These are phyloP conservation scores for Synergus gifuensis DNA, from an alignment of 2,888 invertebrate species.

Conservation along the genomic window DNA sequence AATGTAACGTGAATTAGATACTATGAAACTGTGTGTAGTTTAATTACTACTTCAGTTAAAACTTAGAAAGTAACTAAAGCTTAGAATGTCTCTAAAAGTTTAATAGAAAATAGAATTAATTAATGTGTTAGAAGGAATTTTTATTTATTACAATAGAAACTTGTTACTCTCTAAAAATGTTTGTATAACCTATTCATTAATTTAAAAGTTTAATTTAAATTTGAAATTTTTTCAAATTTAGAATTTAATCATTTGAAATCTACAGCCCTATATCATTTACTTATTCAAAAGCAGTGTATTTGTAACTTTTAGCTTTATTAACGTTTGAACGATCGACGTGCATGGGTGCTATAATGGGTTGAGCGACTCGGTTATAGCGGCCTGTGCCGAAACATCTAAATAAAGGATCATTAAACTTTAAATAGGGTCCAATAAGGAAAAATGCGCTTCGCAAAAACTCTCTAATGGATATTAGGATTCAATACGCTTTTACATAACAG, in stretches of 20 bases:
- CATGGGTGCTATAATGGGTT: background rate
- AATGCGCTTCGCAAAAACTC: background rate
- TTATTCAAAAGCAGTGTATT: slow-evolving; percentile 57
- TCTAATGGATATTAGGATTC: background rate
- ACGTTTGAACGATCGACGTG: slow-evolving; percentile 44
- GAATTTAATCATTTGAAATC: background rate
- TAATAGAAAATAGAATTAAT: too few species aligned
- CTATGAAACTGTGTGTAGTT: too few species aligned
- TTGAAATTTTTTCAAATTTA: background rate
- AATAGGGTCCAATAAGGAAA: background rate
- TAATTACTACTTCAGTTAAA: too few species aligned
- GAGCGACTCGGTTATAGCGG: background rate
- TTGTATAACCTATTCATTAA: background rate
- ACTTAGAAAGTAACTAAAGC: too few species aligned
- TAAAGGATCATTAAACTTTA: background rate
- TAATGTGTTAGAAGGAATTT: too few species aligned
- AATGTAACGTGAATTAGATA: too few species aligned
- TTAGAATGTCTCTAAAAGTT: too few species aligned
- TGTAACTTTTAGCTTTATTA: slow-evolving; percentile 55
- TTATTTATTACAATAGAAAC: too few species aligned
- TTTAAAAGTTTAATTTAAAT: background rate
- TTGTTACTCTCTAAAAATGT: too few species aligned
- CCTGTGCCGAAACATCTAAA: background rate
- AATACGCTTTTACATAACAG: background rate
- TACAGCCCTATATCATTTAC: slow-evolving; percentile 55